Conservation (phyloP, 2,888 invertebrate genomes). For the Octonoba sinensis region DNA sequence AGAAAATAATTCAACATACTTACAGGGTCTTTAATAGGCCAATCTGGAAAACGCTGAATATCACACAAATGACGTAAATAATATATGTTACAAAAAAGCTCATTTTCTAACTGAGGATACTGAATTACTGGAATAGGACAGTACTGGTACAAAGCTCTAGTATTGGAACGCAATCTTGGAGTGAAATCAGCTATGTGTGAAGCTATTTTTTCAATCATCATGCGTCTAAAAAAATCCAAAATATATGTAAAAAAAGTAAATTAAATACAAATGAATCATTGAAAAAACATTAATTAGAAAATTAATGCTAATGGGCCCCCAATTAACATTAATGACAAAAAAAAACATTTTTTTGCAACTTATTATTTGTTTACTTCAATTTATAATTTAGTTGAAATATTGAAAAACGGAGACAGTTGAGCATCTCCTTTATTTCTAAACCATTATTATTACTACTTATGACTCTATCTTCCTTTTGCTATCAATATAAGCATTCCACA, state of each 20-base stretch:
- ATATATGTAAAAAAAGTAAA: conserved; percentile 39
- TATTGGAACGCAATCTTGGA: conserved; percentile 92
- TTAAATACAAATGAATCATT: too few relatives aligned
- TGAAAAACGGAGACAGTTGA: too few relatives aligned
- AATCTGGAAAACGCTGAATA: conserved; percentile 87
- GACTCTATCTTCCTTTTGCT: too few relatives aligned
- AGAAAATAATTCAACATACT: conserved; percentile 69
- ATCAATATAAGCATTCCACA: too few relatives aligned
- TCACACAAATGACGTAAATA: conserved; percentile 97
- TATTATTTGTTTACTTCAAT: too few relatives aligned
- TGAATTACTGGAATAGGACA: conserved; percentile 92
- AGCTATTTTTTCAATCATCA: conserved; percentile 96
- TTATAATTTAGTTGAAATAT: too few relatives aligned
- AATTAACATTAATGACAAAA: too few relatives aligned
- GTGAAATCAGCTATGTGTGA: conserved; percentile 98
- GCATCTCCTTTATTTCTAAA: too few relatives aligned
- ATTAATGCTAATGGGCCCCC: too few relatives aligned
- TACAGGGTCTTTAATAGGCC: conserved; percentile 97
- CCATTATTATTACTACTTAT: too few relatives aligned
- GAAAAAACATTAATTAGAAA: too few relatives aligned
- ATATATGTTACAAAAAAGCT: conserved; percentile 98
- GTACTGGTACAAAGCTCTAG: conserved; percentile 94
- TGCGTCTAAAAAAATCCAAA: conserved; percentile 75
- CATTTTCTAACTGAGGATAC: conserved; percentile 93
- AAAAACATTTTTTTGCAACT: too few relatives aligned